These are phyloP conservation scores for Anhinga rufa DNA, from an alignment of 2,113 vertebrate genomes.

Conservation along the genomic window DNA sequence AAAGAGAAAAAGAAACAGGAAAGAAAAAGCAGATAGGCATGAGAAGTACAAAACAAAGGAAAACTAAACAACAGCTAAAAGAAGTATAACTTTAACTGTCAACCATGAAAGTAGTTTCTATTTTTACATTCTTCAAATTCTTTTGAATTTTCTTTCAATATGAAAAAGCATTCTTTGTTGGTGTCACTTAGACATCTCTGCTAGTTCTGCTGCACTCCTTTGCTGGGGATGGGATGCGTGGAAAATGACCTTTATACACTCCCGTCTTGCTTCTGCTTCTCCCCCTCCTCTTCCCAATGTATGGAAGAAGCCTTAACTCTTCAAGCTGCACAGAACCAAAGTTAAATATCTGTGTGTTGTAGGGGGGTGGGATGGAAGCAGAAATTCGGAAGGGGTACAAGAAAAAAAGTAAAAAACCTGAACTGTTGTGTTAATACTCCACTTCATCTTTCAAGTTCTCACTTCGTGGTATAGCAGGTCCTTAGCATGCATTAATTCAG, in stretches of 20 bases:
- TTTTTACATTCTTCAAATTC: neutral
- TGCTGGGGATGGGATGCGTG: neutral
- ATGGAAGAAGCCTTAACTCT: neutral
- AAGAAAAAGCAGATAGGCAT: neutral
- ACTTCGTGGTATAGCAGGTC: accelerated
- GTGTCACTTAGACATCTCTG: neutral
- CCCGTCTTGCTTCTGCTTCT: neutral
- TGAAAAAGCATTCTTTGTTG: neutral
- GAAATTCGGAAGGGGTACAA: neutral
- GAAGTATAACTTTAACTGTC: neutral
- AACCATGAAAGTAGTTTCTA: neutral
- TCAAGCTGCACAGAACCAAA: neutral
- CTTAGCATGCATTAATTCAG: neutral
- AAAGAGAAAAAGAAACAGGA: neutral
- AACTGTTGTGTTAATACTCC: neutral
- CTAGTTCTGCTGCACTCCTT: neutral
- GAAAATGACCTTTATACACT: neutral
- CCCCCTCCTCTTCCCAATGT: neutral
- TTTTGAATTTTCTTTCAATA: neutral
- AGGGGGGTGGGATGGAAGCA: neutral
- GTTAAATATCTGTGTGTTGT: neutral
- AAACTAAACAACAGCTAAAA: neutral
- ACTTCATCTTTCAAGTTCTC: accelerated
- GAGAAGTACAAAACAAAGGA: neutral
- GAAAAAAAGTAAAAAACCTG: neutral